A percentile compares a stretch with the other conserved stretches of the same genome.
These are phyloP conservation scores for Dryocosmus kuriphilus DNA, from an alignment of 2,888 invertebrate species.

Conservation along the genomic window DNA sequence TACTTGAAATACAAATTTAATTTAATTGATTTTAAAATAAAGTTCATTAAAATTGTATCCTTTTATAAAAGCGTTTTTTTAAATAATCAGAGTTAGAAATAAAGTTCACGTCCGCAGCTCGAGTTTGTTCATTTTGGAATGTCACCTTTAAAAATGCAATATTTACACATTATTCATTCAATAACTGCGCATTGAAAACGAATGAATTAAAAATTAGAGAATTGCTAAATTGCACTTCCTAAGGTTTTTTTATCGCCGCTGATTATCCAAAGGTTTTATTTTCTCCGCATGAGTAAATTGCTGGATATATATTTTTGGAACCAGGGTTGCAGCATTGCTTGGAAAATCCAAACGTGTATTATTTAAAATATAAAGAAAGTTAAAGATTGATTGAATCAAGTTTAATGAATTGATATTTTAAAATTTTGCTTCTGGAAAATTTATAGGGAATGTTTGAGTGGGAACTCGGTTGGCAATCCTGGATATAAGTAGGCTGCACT, in stretches of 20 bases:
- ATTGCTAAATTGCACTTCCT: slow-evolving; percentile 3
- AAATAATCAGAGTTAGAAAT: slow-evolving; percentile 14
- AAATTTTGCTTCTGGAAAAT: neutral
- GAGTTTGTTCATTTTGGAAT: neutral
- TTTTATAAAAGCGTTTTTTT: neutral
- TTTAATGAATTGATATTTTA: neutral
- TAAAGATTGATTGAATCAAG: neutral
- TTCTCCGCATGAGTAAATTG: slow-evolving; percentile 21
- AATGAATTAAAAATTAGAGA: neutral
- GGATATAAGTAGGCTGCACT: neutral
- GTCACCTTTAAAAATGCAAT: slow-evolving; percentile 17
- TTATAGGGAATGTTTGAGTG: neutral
- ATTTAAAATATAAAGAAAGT: neutral
- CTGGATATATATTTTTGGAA: neutral
- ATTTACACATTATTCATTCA: slow-evolving; percentile 9
- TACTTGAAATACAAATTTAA: neutral
- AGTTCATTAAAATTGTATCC: neutral
- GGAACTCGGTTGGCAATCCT: neutral
- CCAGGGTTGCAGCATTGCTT: neutral
- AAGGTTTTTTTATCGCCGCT: neutral
- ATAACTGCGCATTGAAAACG: neutral
- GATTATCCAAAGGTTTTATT: neutral
- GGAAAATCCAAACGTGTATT: neutral
- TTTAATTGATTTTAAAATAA: neutral
- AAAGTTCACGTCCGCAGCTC: slow-evolving; percentile 16